These are phyloP conservation scores for Dioctria linearis DNA, from an alignment of 2,888 invertebrate genomes.

Conservation along the genomic window DNA sequence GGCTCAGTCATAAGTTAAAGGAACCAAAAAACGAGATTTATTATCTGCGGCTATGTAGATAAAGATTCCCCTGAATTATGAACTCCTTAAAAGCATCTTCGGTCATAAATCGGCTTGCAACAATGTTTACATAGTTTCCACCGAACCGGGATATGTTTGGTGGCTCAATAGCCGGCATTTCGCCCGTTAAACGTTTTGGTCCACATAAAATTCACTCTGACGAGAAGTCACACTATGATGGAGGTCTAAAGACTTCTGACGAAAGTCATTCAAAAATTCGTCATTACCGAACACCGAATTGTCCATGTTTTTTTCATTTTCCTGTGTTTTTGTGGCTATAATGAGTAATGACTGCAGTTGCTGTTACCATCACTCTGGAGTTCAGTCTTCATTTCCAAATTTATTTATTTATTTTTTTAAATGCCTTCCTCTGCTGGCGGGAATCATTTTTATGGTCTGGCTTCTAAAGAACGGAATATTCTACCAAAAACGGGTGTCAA, in stretches of 20 bases:
- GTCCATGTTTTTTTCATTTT: constrained; percentile 15
- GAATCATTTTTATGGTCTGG: too few species aligned
- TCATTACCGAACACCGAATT: constrained; percentile 8
- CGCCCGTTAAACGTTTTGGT: constrained; percentile 10
- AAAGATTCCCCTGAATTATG: constrained; percentile 7
- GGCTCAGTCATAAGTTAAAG: neutral
- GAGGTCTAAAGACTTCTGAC: neutral
- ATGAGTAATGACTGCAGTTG: neutral
- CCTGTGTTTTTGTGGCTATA: constrained; percentile 9
- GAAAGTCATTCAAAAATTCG: constrained; percentile 29
- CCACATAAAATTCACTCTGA: constrained; percentile 9
- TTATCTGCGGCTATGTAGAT: neutral
- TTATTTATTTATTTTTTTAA: neutral
- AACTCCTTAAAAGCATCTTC: neutral
- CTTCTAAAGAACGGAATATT: neutral
- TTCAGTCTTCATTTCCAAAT: too few species aligned
- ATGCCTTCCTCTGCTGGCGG: too few species aligned
- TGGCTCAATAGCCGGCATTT: neutral
- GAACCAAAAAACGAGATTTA: neutral
- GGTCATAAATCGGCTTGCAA: constrained; percentile 22
- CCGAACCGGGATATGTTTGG: neutral
- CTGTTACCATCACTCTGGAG: neutral
- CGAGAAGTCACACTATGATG: neutral
- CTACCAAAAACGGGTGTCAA: constrained; percentile 4
- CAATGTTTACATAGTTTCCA: constrained; percentile 5